Evolutionary conservation across 2,888 invertebrate genomes (phyloP).

Genomic region (Pardosa pseudoannulata): DNA sequence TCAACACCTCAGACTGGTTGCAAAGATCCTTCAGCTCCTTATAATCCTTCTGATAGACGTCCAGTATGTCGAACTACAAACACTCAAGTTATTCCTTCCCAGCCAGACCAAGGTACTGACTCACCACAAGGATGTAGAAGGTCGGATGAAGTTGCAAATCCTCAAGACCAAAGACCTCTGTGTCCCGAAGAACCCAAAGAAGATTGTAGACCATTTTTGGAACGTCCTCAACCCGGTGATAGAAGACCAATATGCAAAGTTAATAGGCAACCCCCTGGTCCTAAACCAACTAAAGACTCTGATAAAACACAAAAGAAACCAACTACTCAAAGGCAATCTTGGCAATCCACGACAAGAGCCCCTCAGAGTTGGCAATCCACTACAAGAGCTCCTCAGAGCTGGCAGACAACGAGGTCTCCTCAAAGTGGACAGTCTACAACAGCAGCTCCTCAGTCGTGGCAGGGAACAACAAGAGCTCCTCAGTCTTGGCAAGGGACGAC

Average conservation of each 20-base stretch:
- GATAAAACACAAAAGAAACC: not conserved
- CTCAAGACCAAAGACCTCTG: constrained; percentile 37
- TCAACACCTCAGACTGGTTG: constrained; percentile 38
- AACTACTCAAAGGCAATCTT: not conserved
- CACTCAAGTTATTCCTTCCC: not conserved
- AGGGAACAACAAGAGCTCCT: not conserved
- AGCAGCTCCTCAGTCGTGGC: constrained; percentile 17
- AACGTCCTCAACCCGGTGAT: constrained; percentile 60
- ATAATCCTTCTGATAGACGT: constrained; percentile 44
- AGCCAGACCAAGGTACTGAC: not conserved
- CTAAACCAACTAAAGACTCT: constrained; percentile 3
- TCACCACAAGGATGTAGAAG: constrained; percentile 35
- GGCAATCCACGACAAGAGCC: not conserved
- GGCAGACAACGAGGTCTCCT: constrained; percentile 33
- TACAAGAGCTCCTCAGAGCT: constrained; percentile 31
- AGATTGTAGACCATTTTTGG: constrained; percentile 38
- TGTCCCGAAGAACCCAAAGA: constrained; percentile 34
- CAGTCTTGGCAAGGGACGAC: not conserved
- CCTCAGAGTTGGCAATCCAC: not conserved
- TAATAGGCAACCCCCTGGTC: constrained; percentile 9
- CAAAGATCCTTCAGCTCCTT: constrained; percentile 38
- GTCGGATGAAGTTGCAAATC: constrained; percentile 21
- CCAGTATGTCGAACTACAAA: constrained; percentile 28
- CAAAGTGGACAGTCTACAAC: not conserved
- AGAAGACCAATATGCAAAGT: constrained; percentile 50